These are phyloP conservation scores for Pseudochirops cupreus DNA, from an alignment of 2,797 vertebrate species.

Conservation along the genomic window DNA sequence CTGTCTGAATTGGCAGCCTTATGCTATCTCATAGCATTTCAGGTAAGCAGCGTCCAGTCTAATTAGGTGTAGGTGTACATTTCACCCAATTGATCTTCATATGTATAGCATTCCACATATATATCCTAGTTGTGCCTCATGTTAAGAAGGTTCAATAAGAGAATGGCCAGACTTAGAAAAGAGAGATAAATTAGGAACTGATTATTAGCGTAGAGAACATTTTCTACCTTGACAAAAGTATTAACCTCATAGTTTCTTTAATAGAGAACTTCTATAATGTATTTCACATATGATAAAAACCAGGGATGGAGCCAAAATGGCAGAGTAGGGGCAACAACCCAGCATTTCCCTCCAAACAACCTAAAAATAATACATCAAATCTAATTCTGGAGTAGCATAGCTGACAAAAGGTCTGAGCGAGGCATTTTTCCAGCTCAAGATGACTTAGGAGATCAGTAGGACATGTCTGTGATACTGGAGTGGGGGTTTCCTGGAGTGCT, in stretches of 20 bases:
- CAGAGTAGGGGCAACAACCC: background rate
- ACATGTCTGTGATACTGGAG: background rate
- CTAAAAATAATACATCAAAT: background rate
- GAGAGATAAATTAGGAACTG: background rate
- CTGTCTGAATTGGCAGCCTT: conserved; percentile 91
- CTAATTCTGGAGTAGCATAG: background rate
- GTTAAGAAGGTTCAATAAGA: background rate
- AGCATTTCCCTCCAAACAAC: background rate
- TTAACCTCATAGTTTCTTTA: background rate
- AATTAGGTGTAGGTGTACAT: background rate
- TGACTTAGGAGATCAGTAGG: background rate
- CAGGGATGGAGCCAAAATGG: background rate
- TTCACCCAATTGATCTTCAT: conserved; percentile 23
- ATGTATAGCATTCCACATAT: conserved; percentile 13
- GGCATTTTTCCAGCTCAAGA: background rate
- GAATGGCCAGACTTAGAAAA: background rate
- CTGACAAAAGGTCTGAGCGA: background rate
- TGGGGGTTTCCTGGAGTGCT: background rate
- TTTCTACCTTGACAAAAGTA: background rate
- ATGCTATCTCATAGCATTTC: conserved; percentile 95
- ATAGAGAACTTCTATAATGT: background rate
- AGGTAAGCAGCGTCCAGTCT: conserved; percentile 86
- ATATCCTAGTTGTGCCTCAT: background rate
- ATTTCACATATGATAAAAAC: background rate
- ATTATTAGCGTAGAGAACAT: background rate